phyloP scores from a whole-genome alignment of 2,797 vertebrate genomes.

The Allobates femoralis region DNA sequence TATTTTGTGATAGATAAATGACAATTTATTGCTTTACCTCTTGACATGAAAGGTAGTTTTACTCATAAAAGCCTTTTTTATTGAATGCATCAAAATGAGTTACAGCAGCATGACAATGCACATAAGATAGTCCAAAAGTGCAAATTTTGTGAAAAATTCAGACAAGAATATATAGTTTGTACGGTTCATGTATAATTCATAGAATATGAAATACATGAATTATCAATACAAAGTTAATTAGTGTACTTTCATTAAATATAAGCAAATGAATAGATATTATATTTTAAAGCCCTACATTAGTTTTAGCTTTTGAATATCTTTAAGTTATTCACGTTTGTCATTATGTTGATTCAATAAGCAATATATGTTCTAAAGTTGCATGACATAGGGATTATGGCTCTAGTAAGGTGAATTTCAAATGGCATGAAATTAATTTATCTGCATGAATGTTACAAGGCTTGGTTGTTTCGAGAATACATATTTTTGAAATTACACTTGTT shows the following conservation, averaged over 20 bases:
- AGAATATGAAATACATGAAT: background rate
- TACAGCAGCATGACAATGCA: background rate
- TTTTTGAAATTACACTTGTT: background rate
- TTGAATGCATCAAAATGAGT: background rate
- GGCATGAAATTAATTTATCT: background rate
- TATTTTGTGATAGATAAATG: conserved; percentile 8
- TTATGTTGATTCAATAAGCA: background rate
- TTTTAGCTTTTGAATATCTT: background rate
- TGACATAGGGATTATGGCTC: background rate
- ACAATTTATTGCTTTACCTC: background rate
- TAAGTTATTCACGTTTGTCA: background rate
- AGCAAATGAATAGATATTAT: background rate
- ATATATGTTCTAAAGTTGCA: background rate
- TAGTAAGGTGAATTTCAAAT: background rate
- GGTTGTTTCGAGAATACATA: background rate
- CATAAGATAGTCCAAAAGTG: background rate
- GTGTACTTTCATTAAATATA: background rate
- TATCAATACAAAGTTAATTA: background rate
- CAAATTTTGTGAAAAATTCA: background rate
- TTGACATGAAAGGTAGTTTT: background rate
- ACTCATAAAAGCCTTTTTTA: background rate
- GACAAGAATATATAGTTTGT: background rate
- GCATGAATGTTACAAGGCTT: background rate
- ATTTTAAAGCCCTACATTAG: background rate
- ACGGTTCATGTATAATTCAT: background rate